Evolutionary conservation across 2,797 vertebrate species (phyloP).

Genomic region (Syngnathus acus): DNA sequence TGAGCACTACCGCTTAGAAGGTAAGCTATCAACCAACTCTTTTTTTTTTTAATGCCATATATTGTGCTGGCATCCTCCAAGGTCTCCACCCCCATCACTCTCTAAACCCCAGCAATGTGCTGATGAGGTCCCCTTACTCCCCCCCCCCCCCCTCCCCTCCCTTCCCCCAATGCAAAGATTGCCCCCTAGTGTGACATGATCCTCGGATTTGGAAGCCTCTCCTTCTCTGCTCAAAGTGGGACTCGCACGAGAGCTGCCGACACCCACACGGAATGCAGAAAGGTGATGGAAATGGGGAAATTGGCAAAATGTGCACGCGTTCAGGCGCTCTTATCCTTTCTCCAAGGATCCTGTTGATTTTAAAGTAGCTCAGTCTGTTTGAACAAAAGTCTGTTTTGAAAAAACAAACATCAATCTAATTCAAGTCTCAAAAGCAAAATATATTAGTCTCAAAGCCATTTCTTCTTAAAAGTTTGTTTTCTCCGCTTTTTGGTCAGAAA

Average conservation of each 20-base stretch:
- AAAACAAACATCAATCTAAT: no score
- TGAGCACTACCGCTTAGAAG: conserved; percentile 91
- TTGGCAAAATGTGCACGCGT: background rate
- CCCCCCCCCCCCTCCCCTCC: conserved; percentile 29
- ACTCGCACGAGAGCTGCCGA: background rate
- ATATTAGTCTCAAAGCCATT: no score
- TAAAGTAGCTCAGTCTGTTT: no score
- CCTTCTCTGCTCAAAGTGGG: conserved; percentile 41
- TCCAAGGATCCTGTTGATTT: no score
- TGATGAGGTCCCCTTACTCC: conserved; percentile 42
- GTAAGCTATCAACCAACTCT: conserved; percentile 54
- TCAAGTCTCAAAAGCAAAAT: no score
- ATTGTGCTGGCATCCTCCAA: conserved; percentile 8
- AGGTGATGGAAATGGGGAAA: background rate
- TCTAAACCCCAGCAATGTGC: conserved; percentile 42
- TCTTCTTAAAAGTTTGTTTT: no score
- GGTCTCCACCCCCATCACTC: conserved; percentile 21
- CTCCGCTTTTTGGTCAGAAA: no score
- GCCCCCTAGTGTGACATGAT: conserved; percentile 47
- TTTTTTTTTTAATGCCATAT: background rate
- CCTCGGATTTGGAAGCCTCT: conserved; percentile 17
- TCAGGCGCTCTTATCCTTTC: background rate
- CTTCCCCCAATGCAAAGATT: conserved; percentile 14
- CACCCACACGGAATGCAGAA: background rate
- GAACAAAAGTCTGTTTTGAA: no score